These are phyloP conservation scores for Myopa testacea DNA, from an alignment of 2,888 invertebrate genomes.

Conservation along the genomic window DNA sequence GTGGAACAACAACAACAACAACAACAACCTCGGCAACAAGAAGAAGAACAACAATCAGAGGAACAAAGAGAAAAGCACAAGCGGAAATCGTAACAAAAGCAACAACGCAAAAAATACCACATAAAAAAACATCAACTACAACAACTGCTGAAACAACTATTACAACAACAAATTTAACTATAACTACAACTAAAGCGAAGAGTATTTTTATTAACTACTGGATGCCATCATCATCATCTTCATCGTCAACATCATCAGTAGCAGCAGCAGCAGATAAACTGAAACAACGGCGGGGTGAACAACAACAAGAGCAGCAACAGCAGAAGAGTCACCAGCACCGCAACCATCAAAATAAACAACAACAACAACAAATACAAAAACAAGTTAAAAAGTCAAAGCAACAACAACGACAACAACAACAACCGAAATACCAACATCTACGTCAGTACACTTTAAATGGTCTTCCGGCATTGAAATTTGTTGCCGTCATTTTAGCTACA, in stretches of 20 bases:
- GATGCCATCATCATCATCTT: constrained; percentile 22
- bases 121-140: constrained; percentile 37
- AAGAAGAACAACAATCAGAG: background rate
- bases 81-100: constrained; percentile 39
- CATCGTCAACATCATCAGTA: background rate
- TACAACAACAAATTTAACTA: constrained; percentile 8
- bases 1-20: background rate
- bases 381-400: constrained; percentile 1
- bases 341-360: background rate
- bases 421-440: background rate
- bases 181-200: constrained; percentile 47
- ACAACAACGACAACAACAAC: background rate
- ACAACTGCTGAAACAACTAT: constrained; percentile 9
- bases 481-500: constrained; percentile 10
- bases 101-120: constrained; percentile 36
- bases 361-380: background rate
- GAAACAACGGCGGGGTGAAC: background rate
- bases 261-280: constrained; percentile 19
- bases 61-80: background rate
- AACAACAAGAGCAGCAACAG: background rate
- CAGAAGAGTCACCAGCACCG: constrained; percentile 12
- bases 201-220: constrained; percentile 23
- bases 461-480: constrained; percentile 13
- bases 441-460: constrained; percentile 21
- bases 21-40: constrained; percentile 5